These are phyloP conservation scores for Pseudomyrmex sp. DNA, from an alignment of 1,140 invertebrate genomes.

Conservation along the genomic window DNA sequence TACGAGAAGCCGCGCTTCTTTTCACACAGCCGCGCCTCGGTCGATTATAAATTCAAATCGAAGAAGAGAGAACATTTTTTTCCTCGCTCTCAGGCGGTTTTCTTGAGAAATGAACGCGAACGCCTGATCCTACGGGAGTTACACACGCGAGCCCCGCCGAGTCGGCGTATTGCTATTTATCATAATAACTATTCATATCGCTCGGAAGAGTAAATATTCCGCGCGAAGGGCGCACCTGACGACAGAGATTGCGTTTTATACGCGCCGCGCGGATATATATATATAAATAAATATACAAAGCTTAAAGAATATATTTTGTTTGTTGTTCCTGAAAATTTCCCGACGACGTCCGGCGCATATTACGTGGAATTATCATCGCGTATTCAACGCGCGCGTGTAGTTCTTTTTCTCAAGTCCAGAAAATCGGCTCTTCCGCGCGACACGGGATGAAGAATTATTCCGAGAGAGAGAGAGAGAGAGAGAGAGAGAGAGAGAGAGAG, in stretches of 20 bases:
- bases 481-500: conserved; percentile 43
- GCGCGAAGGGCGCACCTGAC: conserved; percentile 37
- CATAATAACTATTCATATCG: conserved; percentile 61
- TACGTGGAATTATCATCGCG: neutral
- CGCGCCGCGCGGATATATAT: conserved; percentile 27
- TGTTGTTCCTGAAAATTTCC: neutral
- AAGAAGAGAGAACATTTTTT: conserved; percentile 7
- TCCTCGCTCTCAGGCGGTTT: conserved; percentile 1
- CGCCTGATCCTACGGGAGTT: conserved; percentile 26
- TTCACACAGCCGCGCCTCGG: conserved; percentile 3
- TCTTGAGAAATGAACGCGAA: conserved; percentile 49
- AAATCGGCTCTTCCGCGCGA: too few species aligned
- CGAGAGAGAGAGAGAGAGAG: conserved; percentile 1
- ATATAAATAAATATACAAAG: too few species aligned
- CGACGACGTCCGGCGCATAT: neutral
- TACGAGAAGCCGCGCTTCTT: conserved; percentile 26
- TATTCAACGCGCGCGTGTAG: neutral
- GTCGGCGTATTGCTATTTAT: conserved; percentile 55
- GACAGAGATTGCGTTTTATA: conserved; percentile 52
- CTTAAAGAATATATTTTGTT: conserved; percentile 7
- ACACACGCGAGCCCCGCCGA: conserved; percentile 20
- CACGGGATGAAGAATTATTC: too few species aligned
- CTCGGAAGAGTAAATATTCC: conserved; percentile 51
- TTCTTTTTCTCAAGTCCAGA: too few species aligned
- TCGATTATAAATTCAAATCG: conserved; percentile 53